A percentile compares a stretch with the other conserved stretches of the same genome.
These are phyloP conservation scores for Babyrousa celebensis DNA, from an alignment of 2,797 vertebrate genomes.

Conservation along the genomic window DNA sequence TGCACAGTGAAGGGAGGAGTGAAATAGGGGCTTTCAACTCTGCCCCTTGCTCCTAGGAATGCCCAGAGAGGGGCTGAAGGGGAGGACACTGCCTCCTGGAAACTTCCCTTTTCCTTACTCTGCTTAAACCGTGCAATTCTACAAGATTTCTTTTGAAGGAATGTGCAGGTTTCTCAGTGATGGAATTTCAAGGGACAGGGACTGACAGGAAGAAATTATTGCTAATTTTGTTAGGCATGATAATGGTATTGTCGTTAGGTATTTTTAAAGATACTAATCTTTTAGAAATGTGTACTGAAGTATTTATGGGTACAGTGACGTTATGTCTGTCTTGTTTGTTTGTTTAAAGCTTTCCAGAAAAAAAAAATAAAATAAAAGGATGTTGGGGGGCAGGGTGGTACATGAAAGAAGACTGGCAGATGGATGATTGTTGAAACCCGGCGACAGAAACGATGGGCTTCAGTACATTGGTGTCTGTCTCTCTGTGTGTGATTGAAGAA, in stretches of 20 bases:
- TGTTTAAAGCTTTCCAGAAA: conserved; percentile 29
- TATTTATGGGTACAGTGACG: background rate
- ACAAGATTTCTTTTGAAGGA: background rate
- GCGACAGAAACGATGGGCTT: background rate
- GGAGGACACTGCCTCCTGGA: background rate
- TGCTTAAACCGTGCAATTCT: background rate
- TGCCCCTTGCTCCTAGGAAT: background rate
- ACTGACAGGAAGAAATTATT: background rate
- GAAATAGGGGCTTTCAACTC: background rate
- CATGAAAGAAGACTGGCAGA: background rate
- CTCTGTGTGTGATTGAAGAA: conserved; percentile 10
- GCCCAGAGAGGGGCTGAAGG: background rate
- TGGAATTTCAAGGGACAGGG: background rate
- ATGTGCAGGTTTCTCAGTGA: background rate
- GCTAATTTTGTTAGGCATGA: background rate
- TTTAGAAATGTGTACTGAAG: background rate
- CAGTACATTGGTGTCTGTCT: background rate
- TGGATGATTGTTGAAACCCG: background rate
- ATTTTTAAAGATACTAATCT: background rate
- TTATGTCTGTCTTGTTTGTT: background rate
- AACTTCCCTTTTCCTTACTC: background rate
- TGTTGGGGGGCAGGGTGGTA: background rate
- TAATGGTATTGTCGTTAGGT: background rate
- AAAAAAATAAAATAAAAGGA: background rate
- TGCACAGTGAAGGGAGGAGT: background rate